These are phyloP conservation scores for Epirrita christyi DNA, from an alignment of 2,888 invertebrate genomes.

Conservation along the genomic window DNA sequence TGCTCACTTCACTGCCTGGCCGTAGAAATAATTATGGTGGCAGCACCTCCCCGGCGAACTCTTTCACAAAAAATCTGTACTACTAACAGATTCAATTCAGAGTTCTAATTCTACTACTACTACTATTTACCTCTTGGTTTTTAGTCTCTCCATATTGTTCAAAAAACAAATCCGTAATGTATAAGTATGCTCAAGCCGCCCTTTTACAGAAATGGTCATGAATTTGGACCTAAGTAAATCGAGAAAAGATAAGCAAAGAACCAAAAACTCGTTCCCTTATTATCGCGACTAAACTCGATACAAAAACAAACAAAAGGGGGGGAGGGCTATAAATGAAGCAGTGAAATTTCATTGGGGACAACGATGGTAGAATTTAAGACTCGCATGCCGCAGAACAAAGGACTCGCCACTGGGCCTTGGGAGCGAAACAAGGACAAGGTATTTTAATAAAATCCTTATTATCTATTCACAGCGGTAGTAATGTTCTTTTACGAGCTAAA, in stretches of 20 bases:
- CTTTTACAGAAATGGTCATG: constrained; percentile 26
- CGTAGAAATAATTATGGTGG: no score
- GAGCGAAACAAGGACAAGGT: constrained; percentile 77
- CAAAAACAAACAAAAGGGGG: constrained; percentile 55
- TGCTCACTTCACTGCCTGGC: no score
- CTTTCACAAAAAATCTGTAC: no score
- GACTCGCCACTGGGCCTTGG: constrained; percentile 56
- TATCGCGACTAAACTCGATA: constrained; percentile 49
- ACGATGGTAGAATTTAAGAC: constrained; percentile 59
- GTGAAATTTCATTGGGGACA: constrained; percentile 65
- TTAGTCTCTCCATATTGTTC: not conserved
- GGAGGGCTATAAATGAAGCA: constrained; percentile 56
- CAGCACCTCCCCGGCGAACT: no score
- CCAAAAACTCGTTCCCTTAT: constrained; percentile 45
- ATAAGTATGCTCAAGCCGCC: constrained; percentile 11
- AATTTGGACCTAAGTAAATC: constrained; percentile 38
- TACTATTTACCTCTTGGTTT: not conserved
- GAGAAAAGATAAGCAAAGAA: constrained; percentile 43
- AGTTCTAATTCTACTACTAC: not conserved
- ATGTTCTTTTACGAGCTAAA: constrained; percentile 76
- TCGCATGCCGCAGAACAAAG: constrained; percentile 73
- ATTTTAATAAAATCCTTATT: constrained; percentile 83
- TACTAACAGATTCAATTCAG: no score
- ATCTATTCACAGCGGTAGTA: constrained; percentile 79
- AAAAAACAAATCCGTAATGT: constrained; percentile 1